These are phyloP conservation scores for Orchestia grillus DNA, from an alignment of 1,140 invertebrate species.

Conservation along the genomic window DNA sequence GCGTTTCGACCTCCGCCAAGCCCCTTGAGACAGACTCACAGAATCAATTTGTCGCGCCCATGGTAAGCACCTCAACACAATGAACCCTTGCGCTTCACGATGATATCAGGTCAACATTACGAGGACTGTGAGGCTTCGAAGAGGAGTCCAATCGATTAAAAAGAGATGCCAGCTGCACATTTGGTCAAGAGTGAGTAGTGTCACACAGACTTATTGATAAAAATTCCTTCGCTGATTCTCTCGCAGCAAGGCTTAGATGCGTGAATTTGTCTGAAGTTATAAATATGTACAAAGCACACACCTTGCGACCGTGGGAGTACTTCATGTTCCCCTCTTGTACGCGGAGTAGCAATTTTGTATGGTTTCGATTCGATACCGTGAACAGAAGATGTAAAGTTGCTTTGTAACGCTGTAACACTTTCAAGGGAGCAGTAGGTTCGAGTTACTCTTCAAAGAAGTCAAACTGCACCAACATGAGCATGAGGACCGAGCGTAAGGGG, in stretches of 20 bases:
- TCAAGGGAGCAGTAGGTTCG: not conserved
- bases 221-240: not conserved
- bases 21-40: no score
- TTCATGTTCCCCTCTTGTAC: not conserved
- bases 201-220: not conserved
- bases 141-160: not conserved
- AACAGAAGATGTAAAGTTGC: not conserved
- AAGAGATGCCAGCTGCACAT: not conserved
- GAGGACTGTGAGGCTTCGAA: no score
- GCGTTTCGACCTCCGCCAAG: no score
- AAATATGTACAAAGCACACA: not conserved
- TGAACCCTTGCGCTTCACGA: no score
- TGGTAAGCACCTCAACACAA: no score
- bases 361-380: not conserved
- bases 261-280: not conserved
- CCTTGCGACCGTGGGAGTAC: not conserved
- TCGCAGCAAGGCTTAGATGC: not conserved
- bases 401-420: not conserved
- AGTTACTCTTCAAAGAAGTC: no score
- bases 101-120: no score
- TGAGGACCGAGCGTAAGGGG: no score
- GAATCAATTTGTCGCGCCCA: no score
- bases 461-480: no score
- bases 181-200: not conserved
- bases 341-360: not conserved